These are phyloP conservation scores for Phyllotreta striolata DNA, from an alignment of 2,888 invertebrate species.

Conservation along the genomic window DNA sequence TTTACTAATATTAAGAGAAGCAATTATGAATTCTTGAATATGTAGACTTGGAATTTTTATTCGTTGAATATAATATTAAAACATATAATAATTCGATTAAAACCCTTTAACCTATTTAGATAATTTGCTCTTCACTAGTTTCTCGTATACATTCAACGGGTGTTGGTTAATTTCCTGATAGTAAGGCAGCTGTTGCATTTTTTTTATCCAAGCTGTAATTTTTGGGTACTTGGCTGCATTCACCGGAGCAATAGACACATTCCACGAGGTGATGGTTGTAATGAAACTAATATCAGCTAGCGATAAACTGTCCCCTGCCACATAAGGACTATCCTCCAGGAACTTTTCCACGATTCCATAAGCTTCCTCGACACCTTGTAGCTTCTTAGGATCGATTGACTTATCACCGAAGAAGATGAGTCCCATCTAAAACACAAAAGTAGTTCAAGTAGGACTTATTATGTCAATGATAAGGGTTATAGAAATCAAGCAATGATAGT, in stretches of 20 bases:
- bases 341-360: constrained; percentile 58
- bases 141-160: constrained; percentile 25
- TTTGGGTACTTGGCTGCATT: constrained; percentile 42
- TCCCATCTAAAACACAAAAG: constrained; percentile 21
- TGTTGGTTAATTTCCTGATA: constrained; percentile 40
- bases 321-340: constrained; percentile 50
- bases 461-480: background rate
- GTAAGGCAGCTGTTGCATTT: constrained; percentile 54
- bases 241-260: constrained; percentile 39
- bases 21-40: no score
- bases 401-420: constrained; percentile 20
- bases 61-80: no score
- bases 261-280: constrained; percentile 39
- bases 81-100: no score
- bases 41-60: no score
- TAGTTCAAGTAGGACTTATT: no score
- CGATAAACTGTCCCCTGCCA: constrained; percentile 44
- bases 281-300: constrained; percentile 46
- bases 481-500: no score
- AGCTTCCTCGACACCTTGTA: constrained; percentile 13
- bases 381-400: constrained; percentile 4
- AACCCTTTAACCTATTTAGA: no score
- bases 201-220: constrained; percentile 53
- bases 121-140: no score
- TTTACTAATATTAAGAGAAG: no score